Evolutionary conservation across 2,113 vertebrate species (phyloP).

Genomic region (Galbula dea): DNA sequence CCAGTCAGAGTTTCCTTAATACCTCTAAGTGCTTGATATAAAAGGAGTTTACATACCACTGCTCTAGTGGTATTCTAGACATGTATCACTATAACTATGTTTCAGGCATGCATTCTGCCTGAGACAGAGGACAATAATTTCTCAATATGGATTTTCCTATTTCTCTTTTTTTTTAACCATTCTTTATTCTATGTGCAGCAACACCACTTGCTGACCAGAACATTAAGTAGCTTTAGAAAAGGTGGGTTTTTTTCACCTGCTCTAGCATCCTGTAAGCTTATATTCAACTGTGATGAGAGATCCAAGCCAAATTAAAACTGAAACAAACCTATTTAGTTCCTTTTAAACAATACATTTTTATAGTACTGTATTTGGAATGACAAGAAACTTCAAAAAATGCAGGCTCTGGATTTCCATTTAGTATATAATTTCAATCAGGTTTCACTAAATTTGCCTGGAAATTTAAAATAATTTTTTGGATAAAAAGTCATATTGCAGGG

Average conservation of each 20-base stretch:
- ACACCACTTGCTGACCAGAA: slow-evolving; percentile 14
- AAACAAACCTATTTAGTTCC: neutral
- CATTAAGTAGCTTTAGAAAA: neutral
- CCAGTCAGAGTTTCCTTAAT: neutral
- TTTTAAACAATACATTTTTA: neutral
- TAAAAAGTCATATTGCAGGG: neutral
- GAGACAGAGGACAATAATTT: neutral
- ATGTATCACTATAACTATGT: neutral
- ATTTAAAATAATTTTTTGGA: neutral
- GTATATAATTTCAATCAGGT: neutral
- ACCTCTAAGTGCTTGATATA: neutral
- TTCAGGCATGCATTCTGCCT: neutral
- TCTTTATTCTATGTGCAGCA: neutral
- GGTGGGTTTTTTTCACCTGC: neutral
- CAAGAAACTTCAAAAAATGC: neutral
- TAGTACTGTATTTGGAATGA: neutral
- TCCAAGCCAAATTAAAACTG: neutral
- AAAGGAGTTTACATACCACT: neutral
- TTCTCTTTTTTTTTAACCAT: neutral
- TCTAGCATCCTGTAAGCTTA: neutral
- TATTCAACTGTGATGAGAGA: neutral
- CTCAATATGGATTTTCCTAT: neutral
- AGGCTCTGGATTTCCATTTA: neutral
- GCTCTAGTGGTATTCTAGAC: neutral
- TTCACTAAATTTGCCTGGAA: neutral